A percentile compares a stretch with the other conserved stretches of the same genome.
Evolutionary conservation across 2,888 invertebrate genomes (phyloP).

Genomic region (Amphipoea oculea): DNA sequence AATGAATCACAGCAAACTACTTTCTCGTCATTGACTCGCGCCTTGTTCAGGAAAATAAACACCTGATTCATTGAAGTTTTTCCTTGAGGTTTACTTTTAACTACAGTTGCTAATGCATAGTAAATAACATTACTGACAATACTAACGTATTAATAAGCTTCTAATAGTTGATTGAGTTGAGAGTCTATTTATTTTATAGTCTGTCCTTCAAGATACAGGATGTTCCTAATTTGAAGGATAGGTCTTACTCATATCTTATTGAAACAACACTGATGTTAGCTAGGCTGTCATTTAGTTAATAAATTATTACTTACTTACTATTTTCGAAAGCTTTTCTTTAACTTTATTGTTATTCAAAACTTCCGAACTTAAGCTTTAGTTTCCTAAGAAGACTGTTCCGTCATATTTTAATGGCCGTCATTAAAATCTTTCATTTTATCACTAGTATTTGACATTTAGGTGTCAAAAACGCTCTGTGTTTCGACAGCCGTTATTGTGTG

Average conservation of each 20-base stretch:
- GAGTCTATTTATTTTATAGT: no score
- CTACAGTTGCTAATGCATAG: not conserved
- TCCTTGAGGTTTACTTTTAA: conserved; percentile 5
- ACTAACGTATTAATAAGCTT: not conserved
- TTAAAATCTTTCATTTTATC: not conserved
- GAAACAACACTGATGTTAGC: not conserved
- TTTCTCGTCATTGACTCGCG: conserved; percentile 51
- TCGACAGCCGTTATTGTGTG: not conserved
- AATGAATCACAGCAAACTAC: conserved; percentile 45
- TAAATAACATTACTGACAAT: not conserved
- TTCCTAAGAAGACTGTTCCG: not conserved
- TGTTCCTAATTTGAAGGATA: not conserved
- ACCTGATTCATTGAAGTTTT: conserved; percentile 34
- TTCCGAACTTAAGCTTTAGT: not conserved
- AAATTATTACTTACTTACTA: no score
- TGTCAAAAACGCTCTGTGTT: not conserved
- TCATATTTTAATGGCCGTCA: no score
- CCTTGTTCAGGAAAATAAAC: conserved; percentile 37
- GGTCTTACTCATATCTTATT: not conserved
- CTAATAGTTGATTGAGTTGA: no score
- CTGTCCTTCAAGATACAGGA: no score
- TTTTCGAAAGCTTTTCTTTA: not conserved
- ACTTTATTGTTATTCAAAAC: not conserved
- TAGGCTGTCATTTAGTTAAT: no score
- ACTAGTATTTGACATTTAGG: not conserved